Evolutionary conservation across 2,888 invertebrate species (phyloP).

Genomic region (Polietes domitor): DNA sequence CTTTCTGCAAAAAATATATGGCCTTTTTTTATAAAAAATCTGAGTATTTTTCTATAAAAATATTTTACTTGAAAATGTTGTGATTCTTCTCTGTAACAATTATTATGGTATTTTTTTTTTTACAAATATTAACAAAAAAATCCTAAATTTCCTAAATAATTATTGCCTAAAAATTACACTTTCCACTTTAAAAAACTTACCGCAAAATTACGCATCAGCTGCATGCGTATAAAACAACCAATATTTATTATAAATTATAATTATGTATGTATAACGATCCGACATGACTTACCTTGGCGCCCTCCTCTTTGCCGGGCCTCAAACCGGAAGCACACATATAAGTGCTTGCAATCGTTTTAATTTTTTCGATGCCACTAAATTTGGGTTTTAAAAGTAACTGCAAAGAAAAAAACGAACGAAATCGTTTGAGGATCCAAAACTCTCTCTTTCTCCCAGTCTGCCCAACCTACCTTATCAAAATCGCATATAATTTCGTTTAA

Average conservation of each 20-base stretch:
- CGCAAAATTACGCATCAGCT: slow-evolving; percentile 77
- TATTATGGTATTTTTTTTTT: no score
- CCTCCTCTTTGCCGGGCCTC: slow-evolving; percentile 92
- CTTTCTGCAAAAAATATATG: no score
- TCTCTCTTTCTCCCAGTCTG: no score
- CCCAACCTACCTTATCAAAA: slow-evolving; percentile 91
- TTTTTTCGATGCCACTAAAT: slow-evolving; percentile 98
- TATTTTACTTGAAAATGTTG: no score
- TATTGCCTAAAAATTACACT: neutral
- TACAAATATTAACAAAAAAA: no score
- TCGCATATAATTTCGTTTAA: slow-evolving; percentile 99
- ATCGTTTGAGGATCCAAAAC: no score
- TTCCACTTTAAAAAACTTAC: no score
- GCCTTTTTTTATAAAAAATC: no score
- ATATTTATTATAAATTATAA: neutral
- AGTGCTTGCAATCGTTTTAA: slow-evolving; percentile 98
- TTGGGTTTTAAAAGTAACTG: slow-evolving; percentile 94
- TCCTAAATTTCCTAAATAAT: no score
- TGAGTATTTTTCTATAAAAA: no score
- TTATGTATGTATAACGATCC: neutral
- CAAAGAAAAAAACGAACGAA: slow-evolving; percentile 45
- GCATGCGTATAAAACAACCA: slow-evolving; percentile 55
- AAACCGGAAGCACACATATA: slow-evolving; percentile 99
- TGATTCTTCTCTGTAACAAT: no score
- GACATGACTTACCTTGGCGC: slow-evolving; percentile 83